These are phyloP conservation scores for Tetramorium bicarinatum DNA, from an alignment of 2,888 invertebrate genomes.

Conservation along the genomic window DNA sequence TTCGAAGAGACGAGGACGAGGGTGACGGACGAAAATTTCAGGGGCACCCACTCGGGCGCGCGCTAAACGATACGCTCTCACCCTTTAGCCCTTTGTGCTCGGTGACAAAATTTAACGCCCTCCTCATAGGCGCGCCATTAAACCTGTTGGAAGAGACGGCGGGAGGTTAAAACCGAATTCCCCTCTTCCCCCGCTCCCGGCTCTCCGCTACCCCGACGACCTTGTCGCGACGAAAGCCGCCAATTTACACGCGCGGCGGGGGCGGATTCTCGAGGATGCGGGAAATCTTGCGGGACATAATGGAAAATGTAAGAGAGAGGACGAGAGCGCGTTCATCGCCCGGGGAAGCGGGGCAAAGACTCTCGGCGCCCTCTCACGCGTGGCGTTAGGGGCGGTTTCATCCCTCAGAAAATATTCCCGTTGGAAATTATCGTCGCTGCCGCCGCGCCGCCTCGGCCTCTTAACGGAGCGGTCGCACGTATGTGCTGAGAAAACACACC, in stretches of 20 bases:
- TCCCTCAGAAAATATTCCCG: slow-evolving; percentile 65
- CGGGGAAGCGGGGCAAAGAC: slow-evolving; percentile 6
- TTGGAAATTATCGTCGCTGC: slow-evolving; percentile 55
- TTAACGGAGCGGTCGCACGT: slow-evolving; percentile 35
- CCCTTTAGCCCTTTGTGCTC: slow-evolving; percentile 71
- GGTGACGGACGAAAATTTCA: slow-evolving; percentile 42
- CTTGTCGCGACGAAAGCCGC: slow-evolving; percentile 72
- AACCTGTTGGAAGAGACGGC: slow-evolving; percentile 54
- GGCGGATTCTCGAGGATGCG: slow-evolving; percentile 66
- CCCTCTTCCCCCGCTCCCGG: background rate
- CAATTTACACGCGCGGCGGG: slow-evolving; percentile 71
- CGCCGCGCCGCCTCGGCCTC: slow-evolving; percentile 23
- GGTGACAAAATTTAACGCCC: slow-evolving; percentile 75
- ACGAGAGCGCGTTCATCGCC: background rate
- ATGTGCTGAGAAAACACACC: slow-evolving; percentile 47
- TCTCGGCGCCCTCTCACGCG: slow-evolving; percentile 51
- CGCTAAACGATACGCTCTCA: slow-evolving; percentile 73
- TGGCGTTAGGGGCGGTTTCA: slow-evolving; percentile 51
- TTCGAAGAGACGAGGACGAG: slow-evolving; percentile 56
- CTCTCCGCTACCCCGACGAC: slow-evolving; percentile 47
- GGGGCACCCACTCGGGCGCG: slow-evolving; percentile 59
- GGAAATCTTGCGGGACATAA: slow-evolving; percentile 73
- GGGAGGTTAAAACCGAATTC: slow-evolving; percentile 48
- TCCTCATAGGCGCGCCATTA: slow-evolving; percentile 76
- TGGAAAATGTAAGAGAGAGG: slow-evolving; percentile 72